Conservation (phyloP, 2,888 invertebrate species). For the Tachina lurida region DNA sequence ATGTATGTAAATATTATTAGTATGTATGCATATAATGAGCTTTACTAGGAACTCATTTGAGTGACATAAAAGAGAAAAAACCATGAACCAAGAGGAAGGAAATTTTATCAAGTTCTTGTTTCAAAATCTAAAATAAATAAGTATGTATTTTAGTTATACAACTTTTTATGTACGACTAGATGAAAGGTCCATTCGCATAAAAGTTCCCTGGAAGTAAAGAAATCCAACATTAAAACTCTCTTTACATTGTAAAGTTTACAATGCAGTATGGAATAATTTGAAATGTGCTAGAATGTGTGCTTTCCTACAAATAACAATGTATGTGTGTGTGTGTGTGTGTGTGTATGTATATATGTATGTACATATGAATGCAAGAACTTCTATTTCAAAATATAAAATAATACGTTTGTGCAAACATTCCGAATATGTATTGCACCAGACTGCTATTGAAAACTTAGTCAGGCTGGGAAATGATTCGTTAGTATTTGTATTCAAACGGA, state of each 20-base stretch:
- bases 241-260: too few relatives aligned
- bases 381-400: background rate
- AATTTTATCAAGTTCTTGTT: background rate
- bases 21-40: background rate
- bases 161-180: background rate
- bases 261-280: background rate
- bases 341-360: background rate
- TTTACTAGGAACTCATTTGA: background rate
- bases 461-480: slow-evolving; percentile 18
- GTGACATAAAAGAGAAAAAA: background rate
- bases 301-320: background rate
- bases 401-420: slow-evolving; percentile 12
- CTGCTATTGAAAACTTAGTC: slow-evolving; percentile 11
- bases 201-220: slow-evolving; percentile 4
- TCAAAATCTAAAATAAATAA: background rate
- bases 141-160: background rate
- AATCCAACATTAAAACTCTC: background rate
- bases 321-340: background rate
- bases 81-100: background rate
- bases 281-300: background rate
- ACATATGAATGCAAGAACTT: background rate
- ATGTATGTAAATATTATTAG: too few relatives aligned
- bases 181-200: background rate
- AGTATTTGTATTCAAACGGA: slow-evolving; percentile 5
- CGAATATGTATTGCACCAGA: background rate